Percentiles rank a stretch among this genome's conserved stretches.
Conservation (phyloP, 2,113 vertebrate genomes). For the Hepsetus odoe region DNA sequence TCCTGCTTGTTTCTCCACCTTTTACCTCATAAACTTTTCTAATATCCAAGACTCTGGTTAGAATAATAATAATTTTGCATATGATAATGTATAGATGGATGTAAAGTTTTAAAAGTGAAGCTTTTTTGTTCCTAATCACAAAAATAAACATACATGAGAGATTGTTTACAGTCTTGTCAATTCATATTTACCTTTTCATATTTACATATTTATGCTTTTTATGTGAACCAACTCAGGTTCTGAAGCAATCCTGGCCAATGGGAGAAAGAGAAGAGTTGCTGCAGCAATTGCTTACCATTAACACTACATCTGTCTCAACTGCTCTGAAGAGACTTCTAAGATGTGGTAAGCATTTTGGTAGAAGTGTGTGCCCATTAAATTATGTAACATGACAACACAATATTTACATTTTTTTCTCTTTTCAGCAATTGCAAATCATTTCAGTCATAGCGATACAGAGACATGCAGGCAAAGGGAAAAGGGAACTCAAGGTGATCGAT, state of each 20-base stretch:
- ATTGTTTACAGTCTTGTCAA: neutral
- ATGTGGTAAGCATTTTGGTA: slow-evolving; percentile 59
- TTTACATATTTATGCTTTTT: neutral
- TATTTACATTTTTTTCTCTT: slow-evolving; percentile 16
- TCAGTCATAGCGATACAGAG: neutral
- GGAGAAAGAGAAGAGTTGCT: slow-evolving; percentile 66
- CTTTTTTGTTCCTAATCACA: too few relatives aligned
- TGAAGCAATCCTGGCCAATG: slow-evolving; percentile 57
- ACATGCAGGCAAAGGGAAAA: neutral
- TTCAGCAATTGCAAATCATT: slow-evolving; percentile 57
- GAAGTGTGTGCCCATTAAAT: neutral
- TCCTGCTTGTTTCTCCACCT: too few relatives aligned
- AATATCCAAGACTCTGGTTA: too few relatives aligned
- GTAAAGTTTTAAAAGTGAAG: too few relatives aligned
- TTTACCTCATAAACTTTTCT: too few relatives aligned
- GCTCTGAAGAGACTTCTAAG: slow-evolving; percentile 66
- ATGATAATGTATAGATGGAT: too few relatives aligned
- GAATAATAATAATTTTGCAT: too few relatives aligned
- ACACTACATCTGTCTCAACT: slow-evolving; percentile 40
- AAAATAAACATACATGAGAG: too few relatives aligned
- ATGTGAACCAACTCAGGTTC: slow-evolving; percentile 55
- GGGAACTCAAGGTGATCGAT: neutral
- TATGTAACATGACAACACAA: neutral
- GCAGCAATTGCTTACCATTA: slow-evolving; percentile 56
- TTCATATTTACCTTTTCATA: too few relatives aligned